Percentiles rank a stretch among this genome's conserved stretches.
phyloP scores from a whole-genome alignment of 2,888 invertebrate genomes.

The Orthonevra nobilis region DNA sequence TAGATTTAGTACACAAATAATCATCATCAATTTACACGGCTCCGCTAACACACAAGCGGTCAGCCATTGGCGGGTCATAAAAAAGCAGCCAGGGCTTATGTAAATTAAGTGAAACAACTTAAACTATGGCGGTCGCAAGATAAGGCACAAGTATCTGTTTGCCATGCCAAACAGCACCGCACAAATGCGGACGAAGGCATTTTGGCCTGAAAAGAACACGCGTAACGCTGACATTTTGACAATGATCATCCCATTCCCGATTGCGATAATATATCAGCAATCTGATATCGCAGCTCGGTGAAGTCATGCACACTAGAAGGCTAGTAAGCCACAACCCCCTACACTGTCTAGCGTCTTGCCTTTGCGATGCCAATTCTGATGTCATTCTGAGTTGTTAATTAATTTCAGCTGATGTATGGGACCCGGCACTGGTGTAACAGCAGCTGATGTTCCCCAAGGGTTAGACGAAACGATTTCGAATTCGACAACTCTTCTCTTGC shows the following conservation, averaged over 20 bases:
- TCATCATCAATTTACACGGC: slow-evolving; percentile 25
- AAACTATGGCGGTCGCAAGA: not conserved
- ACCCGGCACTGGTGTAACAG: not conserved
- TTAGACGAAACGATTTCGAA: slow-evolving; percentile 1
- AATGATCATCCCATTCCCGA: slow-evolving; percentile 19
- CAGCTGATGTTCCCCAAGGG: slow-evolving; percentile 24
- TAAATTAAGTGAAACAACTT: slow-evolving; percentile 13
- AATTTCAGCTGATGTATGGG: slow-evolving; percentile 10
- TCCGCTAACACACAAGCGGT: slow-evolving; percentile 8
- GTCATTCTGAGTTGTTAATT: slow-evolving; percentile 45
- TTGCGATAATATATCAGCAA: slow-evolving; percentile 45
- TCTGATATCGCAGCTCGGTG: slow-evolving; percentile 27
- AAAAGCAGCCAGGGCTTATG: not conserved
- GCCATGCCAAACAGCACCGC: not conserved
- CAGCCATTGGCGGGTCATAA: not conserved
- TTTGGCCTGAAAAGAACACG: slow-evolving; percentile 18
- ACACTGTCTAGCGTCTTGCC: not conserved
- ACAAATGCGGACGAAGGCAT: not conserved
- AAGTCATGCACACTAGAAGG: slow-evolving; percentile 29
- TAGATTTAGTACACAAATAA: too few species aligned
- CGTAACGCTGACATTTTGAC: slow-evolving; percentile 30
- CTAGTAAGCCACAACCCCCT: slow-evolving; percentile 22
- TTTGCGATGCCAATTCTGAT: slow-evolving; percentile 28
- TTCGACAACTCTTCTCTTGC: not conserved
- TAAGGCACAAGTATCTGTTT: not conserved